phyloP scores from a whole-genome alignment of 2,113 vertebrate genomes.

The Phalacrocorax brasilianus region DNA sequence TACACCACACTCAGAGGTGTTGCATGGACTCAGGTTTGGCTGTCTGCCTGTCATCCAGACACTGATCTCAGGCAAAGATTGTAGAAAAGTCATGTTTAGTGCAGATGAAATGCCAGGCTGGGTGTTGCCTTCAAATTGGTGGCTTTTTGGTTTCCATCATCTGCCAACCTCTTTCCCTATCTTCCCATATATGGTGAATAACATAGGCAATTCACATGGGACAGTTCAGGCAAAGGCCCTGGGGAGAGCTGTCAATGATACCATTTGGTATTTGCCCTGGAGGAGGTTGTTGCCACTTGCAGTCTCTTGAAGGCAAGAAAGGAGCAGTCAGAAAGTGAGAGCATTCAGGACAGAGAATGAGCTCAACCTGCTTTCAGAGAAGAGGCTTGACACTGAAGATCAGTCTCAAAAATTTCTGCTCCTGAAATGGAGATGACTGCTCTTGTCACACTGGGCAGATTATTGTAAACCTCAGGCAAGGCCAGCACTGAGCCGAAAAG shows the following conservation, averaged over 20 bases:
- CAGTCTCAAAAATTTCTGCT: background rate
- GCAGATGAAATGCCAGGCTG: background rate
- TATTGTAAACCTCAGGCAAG: background rate
- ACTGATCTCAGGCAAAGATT: background rate
- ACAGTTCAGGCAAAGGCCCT: background rate
- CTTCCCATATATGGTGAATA: background rate
- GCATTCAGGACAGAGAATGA: background rate
- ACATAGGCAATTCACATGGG: background rate
- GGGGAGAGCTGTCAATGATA: accelerated
- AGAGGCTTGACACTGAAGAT: background rate
- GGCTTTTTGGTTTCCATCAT: background rate
- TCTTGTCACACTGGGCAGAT: background rate
- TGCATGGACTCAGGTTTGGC: background rate
- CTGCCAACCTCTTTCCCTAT: background rate
- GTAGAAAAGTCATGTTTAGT: background rate
- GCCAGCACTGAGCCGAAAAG: background rate
- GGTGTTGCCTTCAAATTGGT: background rate
- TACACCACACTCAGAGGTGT: background rate
- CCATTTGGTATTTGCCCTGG: background rate
- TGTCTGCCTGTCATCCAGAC: background rate
- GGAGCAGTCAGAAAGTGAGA: background rate
- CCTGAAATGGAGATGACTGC: background rate
- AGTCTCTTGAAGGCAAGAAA: background rate
- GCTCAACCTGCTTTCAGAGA: background rate
- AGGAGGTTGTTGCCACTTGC: background rate